These are phyloP conservation scores for Apodemus agrarius DNA, from an alignment of 2,797 vertebrate species.

Conservation along the genomic window DNA sequence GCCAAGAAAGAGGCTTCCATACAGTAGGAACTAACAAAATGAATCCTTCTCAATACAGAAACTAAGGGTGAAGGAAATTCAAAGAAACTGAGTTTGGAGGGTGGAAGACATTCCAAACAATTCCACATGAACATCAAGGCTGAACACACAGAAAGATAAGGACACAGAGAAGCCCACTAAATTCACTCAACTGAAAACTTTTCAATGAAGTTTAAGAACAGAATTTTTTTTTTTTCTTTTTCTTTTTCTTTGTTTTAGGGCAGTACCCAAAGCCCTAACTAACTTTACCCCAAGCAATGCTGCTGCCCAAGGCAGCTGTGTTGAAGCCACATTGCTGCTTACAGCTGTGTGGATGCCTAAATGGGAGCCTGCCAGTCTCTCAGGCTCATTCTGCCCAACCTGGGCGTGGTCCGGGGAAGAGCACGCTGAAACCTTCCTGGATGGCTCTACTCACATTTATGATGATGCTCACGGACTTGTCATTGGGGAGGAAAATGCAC, in stretches of 20 bases:
- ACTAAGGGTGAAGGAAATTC: not conserved
- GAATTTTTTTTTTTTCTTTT: too few species aligned
- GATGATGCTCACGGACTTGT: conserved; percentile 97
- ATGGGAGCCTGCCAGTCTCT: not conserved
- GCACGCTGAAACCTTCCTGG: not conserved
- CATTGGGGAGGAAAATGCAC: conserved; percentile 98
- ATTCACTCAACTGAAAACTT: not conserved
- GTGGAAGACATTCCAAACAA: not conserved
- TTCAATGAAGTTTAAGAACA: not conserved
- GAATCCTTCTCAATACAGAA: not conserved
- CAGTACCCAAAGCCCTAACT: not conserved
- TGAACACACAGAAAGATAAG: not conserved
- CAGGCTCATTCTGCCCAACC: not conserved
- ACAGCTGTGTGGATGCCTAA: not conserved
- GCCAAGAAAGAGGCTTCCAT: not conserved
- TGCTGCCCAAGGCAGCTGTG: not conserved
- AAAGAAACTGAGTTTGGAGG: not conserved
- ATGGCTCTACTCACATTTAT: conserved; percentile 92
- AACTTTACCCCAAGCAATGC: not conserved
- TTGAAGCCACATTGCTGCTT: not conserved
- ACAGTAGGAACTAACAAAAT: not conserved
- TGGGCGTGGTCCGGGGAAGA: not conserved
- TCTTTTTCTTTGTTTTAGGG: not conserved
- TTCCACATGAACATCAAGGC: not conserved
- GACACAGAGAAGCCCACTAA: not conserved